Conservation (phyloP, 2,888 invertebrate genomes). For the Agelastica alni region DNA sequence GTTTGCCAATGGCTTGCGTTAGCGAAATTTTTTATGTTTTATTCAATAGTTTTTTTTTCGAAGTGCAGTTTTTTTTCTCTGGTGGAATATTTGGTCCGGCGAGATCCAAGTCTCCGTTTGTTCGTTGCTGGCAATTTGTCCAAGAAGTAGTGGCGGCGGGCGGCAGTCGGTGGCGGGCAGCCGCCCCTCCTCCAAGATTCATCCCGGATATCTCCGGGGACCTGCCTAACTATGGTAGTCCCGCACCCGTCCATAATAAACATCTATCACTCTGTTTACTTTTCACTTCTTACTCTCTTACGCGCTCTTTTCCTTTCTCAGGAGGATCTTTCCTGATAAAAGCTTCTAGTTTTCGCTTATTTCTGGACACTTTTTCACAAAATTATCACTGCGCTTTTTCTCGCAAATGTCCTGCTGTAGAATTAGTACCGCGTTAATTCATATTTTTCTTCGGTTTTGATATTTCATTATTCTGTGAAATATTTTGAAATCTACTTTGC, state of each 20-base stretch:
- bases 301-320: conserved; percentile 14
- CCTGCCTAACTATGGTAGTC: conserved; percentile 55
- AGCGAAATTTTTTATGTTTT: no score
- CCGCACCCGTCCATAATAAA: conserved; percentile 51
- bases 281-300: conserved; percentile 33
- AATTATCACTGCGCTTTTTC: no score
- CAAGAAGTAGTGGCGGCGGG: conserved; percentile 43
- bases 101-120: conserved; percentile 40
- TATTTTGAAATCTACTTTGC: no score
- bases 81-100: conserved; percentile 30
- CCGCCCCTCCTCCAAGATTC: conserved; percentile 55
- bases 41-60: no score
- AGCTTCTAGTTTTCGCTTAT: conserved; percentile 7
- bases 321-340: conserved; percentile 10
- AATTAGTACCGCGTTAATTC: no score
- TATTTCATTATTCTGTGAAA: no score
- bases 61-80: no score
- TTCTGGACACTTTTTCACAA: no score
- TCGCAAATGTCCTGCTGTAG: no score
- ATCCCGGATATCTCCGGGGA: conserved; percentile 52
- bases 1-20: no score
- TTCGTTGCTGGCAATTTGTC: conserved; percentile 56
- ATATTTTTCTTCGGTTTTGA: no score
- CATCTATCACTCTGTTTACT: conserved; percentile 55
- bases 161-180: conserved; percentile 29